These are phyloP conservation scores for Dromius quadrimaculatus DNA, from an alignment of 2,888 invertebrate species.

Conservation along the genomic window DNA sequence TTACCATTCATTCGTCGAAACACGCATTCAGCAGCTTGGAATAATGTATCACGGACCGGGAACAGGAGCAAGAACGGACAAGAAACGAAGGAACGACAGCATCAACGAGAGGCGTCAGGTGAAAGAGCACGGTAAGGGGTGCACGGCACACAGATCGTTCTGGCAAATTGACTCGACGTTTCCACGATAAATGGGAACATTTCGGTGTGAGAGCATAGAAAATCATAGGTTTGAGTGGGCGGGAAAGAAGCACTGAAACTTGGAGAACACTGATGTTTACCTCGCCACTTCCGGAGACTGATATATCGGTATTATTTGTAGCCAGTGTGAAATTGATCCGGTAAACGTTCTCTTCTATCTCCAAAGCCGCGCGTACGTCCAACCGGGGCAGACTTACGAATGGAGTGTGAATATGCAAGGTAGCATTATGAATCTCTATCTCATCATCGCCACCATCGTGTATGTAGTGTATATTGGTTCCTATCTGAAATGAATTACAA, in stretches of 20 bases:
- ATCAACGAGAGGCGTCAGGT: not conserved
- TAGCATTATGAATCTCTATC: constrained; percentile 66
- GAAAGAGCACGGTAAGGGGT: not conserved
- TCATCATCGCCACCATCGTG: constrained; percentile 63
- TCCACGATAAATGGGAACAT: constrained; percentile 38
- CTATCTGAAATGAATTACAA: constrained; percentile 62
- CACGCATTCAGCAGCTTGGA: constrained; percentile 19
- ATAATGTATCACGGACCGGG: constrained; percentile 36
- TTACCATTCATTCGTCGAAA: constrained; percentile 19
- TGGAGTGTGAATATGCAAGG: constrained; percentile 70
- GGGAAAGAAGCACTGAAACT: constrained; percentile 5
- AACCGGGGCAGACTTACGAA: constrained; percentile 68
- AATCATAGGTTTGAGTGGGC: constrained; percentile 33
- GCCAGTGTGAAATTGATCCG: constrained; percentile 68
- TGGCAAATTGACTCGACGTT: constrained; percentile 43
- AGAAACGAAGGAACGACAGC: constrained; percentile 14
- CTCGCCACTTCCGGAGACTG: constrained; percentile 70
- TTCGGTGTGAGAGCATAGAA: constrained; percentile 29
- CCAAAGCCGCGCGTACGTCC: constrained; percentile 65
- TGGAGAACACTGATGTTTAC: constrained; percentile 61
- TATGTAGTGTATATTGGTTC: constrained; percentile 69
- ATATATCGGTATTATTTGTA: constrained; percentile 68
- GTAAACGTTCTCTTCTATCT: constrained; percentile 69
- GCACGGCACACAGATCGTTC: constrained; percentile 29
- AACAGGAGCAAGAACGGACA: not conserved